Base-by-base conservation (phyloP, 1,140 invertebrate genomes). In the Diabrotica undecimpunctata region DNA sequence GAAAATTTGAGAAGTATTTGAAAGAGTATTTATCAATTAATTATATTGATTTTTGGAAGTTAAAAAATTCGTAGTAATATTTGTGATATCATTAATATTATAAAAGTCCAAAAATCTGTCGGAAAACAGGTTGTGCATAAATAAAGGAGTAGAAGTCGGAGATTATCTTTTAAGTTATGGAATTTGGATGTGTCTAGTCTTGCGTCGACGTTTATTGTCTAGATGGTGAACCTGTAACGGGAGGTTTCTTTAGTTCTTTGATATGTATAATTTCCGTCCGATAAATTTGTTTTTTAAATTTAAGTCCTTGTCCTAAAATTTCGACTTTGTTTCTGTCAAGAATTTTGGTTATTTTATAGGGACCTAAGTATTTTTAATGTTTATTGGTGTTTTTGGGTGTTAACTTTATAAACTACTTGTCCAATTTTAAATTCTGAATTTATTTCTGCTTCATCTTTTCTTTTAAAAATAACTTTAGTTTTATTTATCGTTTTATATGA, bases 101-200 rank as follows among this genome's bases (percentile, higher is more conserved):
- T 53, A 46, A 69, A 69, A 25, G 57, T 60, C 52, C 57, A 69
- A 25, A 64, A 41, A 41, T 69, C 54, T 14, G 39, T 66, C 25
- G 38, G 57, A 41, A 51, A 41, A 64, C 65, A 59, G 6, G 59
- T 54, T 38, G 39, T 65, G 25, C 62, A 59, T 60, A 70, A n/a
- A 59, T 68, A 64, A 35, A 61, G 62, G 2, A 66, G 66, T 63
- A 70, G 41, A 12, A 70, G 6, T 60, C 63, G 64, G 12, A 63
- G 63, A 54, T 68, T 66, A 11, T 63, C 46, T 41, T 62, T 70
- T 63, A 70, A 13, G 8, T 61, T 25, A 50, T 57, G 25, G 52
- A 50, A 62, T 7, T 12, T 54, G 12, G 51, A 13, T 14, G 6
- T n/a, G n/a, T n/a, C n/a, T n/a, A n/a, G n/a, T n/a, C n/a, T n/a